Evolutionary conservation across 2,797 vertebrate species (phyloP), one percentile per base, ranked within the genome.

Genomic region (Rhabdomys pumilio): DNA sequence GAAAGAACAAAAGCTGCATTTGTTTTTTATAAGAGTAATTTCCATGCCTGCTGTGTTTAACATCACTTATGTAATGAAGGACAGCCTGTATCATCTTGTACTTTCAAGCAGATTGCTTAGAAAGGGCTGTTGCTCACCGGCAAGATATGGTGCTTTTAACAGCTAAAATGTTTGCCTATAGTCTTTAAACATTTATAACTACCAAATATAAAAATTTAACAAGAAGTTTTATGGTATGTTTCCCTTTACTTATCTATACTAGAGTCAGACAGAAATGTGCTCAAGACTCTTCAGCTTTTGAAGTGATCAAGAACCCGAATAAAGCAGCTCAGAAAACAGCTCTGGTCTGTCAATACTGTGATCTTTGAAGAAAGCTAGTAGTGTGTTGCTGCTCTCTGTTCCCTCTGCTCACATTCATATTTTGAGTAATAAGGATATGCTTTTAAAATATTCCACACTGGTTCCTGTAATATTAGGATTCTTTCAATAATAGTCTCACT

Each of bases 161-260:
- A 91, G 29, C 77, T 95, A 79, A 95, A 91, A 90, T 84, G 94
- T 96, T 96, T 91, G 83, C 77, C 55, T 59, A 82, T 2, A 26
- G 69, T 83, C 44, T 53, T 57, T 57, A 96, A 93, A 96, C 20
- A 69, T 87, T 93, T 94, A 83, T 83, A 91, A 83, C 15, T 76
- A 91, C 83, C 34, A 88, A 77, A 87, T 87, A 53, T 76, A 82
- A 87, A 91, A 65, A 83, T 44, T 91, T 82, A 20, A 59, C 29
- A 81, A 87, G 59, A 69, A 76, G 29, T 69, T 90, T 91, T 88
- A 94, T 96, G 82, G 26, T 13, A 41, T 76, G 34, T 69, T 53
- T 91, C 55, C 53, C 38, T 34, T 29, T 69, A 92, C 69, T 26
- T 89, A 22, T 65, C 38, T 83, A 31, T 7, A 22, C 34, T 1